A percentile compares a stretch with the other conserved stretches of the same genome.
Conservation (phyloP, 2,113 vertebrate genomes). For the Antechinus flavipes region DNA sequence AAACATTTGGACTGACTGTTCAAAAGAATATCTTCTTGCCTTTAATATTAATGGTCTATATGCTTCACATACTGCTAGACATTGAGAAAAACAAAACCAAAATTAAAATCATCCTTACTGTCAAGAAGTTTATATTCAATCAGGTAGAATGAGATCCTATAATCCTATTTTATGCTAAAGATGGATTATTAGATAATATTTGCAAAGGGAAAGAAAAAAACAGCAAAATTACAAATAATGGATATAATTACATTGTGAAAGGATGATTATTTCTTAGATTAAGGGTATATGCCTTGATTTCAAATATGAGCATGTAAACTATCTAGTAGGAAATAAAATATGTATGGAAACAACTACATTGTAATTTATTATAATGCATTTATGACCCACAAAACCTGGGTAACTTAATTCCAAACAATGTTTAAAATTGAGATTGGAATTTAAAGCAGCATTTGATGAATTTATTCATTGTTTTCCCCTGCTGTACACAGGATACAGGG, state of each 20-base stretch:
- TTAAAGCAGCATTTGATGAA: not conserved
- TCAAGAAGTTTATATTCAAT: not conserved
- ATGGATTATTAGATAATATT: not conserved
- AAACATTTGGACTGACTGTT: not conserved
- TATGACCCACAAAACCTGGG: not conserved
- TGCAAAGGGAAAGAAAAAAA: not conserved
- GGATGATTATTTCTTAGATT: not conserved
- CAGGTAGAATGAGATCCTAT: not conserved
- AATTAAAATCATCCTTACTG: not conserved
- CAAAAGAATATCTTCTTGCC: not conserved
- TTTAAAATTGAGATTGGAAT: not conserved
- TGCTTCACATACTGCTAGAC: not conserved
- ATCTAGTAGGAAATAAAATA: not conserved
- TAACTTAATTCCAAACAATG: not conserved
- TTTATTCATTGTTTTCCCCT: not conserved
- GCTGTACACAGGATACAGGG: not conserved
- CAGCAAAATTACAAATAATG: not conserved
- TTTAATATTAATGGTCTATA: not conserved
- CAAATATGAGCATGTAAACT: not conserved
- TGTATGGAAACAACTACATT: not conserved
- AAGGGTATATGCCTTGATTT: not conserved
- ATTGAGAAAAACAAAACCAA: not conserved
- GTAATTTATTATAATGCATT: not conserved
- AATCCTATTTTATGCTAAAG: not conserved
- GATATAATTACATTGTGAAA: not conserved